Percentiles rank a stretch among this genome's conserved stretches.
Evolutionary conservation across 92 coral and sea anemone species (phyloP).

Genomic region (Zoanthus sansibaricus): DNA sequence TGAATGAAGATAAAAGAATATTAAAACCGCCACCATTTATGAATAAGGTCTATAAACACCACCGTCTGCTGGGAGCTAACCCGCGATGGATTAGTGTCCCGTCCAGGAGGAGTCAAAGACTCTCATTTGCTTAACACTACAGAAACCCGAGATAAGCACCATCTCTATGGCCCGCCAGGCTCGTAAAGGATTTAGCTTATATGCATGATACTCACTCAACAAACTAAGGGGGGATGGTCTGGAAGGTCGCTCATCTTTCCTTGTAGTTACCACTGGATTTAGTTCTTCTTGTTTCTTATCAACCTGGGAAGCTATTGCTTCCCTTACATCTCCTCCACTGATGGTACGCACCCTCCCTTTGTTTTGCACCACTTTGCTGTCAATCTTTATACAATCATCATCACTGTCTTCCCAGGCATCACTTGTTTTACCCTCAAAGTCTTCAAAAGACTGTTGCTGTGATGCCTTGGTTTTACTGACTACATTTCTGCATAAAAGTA

Average conservation of each 20-base stretch:
- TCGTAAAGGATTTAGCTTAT: too few species aligned
- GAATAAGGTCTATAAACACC: too few species aligned
- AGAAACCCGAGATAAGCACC: too few species aligned
- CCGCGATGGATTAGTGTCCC: too few species aligned
- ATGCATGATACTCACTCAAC: conserved; percentile 63
- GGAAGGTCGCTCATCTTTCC: conserved; percentile 67
- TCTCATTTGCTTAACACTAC: too few species aligned
- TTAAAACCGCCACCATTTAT: too few species aligned
- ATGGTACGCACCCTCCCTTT: conserved; percentile 75
- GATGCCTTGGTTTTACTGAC: conserved; percentile 76
- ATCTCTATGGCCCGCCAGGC: too few species aligned
- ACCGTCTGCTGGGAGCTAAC: too few species aligned
- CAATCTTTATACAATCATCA: conserved; percentile 81
- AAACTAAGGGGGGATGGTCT: conserved; percentile 87
- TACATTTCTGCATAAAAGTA: background rate
- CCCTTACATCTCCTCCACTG: conserved; percentile 94
- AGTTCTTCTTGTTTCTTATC: conserved; percentile 56
- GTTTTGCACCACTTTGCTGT: conserved; percentile 36
- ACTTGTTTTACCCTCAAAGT: conserved; percentile 88
- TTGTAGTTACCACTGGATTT: conserved; percentile 31
- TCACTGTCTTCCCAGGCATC: conserved; percentile 98
- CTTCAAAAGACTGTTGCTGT: conserved; percentile 86
- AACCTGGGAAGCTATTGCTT: conserved; percentile 68
- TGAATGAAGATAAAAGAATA: too few species aligned
- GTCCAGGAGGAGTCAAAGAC: too few species aligned